Conservation (phyloP, 2,113 vertebrate species). For the Patagioenas fasciata region DNA sequence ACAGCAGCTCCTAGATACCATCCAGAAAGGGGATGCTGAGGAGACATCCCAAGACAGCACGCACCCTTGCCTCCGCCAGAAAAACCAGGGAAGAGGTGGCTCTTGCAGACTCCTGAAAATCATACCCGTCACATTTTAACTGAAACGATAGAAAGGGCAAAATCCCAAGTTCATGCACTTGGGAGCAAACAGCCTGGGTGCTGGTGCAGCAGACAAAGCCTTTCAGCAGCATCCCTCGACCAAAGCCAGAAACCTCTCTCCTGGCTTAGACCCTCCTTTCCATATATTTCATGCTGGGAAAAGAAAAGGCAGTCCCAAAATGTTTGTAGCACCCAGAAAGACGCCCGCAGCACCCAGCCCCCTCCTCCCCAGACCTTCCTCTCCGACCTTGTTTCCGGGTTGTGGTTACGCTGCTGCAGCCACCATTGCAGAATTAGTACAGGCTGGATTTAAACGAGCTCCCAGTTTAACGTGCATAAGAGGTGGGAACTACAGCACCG, state of each 20-base stretch:
- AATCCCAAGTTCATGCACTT: rapidly evolving
- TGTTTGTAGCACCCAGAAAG: not conserved
- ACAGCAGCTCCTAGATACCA: too few species aligned
- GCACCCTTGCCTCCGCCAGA: not conserved
- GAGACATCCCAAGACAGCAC: not conserved
- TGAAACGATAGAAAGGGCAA: not conserved
- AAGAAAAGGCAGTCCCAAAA: not conserved
- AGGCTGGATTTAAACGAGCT: not conserved
- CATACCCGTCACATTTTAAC: rapidly evolving
- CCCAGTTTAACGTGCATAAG: rapidly evolving
- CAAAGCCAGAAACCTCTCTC: not conserved
- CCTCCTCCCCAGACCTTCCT: not conserved
- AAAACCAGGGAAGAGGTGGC: not conserved
- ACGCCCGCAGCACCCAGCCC: not conserved
- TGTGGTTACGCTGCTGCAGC: not conserved
- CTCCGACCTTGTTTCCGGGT: not conserved
- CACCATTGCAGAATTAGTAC: rapidly evolving
- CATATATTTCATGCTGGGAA: too few species aligned
- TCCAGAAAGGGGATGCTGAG: too few species aligned
- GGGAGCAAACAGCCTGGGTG: not conserved
- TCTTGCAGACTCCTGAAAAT: not conserved
- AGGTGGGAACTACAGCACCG: not conserved
- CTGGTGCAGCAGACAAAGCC: too few species aligned
- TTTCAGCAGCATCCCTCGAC: not conserved
- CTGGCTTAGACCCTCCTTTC: not conserved